These are phyloP conservation scores for Cryptotis parvus DNA, from an alignment of 2,113 vertebrate species.

Conservation along the genomic window DNA sequence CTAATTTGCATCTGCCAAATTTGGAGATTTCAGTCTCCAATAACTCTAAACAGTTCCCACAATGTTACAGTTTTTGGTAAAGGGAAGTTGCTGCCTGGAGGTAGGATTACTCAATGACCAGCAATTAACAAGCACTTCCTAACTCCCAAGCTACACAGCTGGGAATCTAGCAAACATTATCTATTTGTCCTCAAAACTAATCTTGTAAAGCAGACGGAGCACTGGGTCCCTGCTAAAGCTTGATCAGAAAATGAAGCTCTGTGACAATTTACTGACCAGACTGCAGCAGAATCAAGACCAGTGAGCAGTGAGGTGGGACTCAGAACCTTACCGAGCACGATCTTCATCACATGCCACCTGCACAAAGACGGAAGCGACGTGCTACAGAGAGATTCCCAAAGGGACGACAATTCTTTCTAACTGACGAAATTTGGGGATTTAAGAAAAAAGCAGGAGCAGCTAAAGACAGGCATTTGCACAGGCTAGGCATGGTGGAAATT, in stretches of 20 bases:
- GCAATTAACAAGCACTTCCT: conserved; percentile 18
- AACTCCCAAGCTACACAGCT: background rate
- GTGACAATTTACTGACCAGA: background rate
- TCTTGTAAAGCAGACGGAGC: background rate
- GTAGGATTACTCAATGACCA: background rate
- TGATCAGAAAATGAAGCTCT: background rate
- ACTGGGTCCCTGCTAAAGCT: background rate
- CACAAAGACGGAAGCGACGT: background rate
- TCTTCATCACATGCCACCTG: background rate
- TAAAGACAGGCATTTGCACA: background rate
- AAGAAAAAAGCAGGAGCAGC: background rate
- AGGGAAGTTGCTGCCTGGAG: background rate
- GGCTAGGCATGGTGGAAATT: background rate
- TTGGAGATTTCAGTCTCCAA: background rate
- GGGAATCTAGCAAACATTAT: conserved; percentile 6
- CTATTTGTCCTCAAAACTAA: conserved; percentile 39
- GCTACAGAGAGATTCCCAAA: background rate
- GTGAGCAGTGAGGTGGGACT: background rate
- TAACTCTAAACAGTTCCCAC: background rate
- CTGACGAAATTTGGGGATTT: background rate
- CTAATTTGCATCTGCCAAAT: conserved; percentile 19
- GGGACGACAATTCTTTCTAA: background rate
- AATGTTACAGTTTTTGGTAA: background rate
- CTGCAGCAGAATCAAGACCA: background rate
- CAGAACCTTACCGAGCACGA: background rate